Conservation (phyloP, 2,113 vertebrate genomes). For the Eudorcas thomsonii region DNA sequence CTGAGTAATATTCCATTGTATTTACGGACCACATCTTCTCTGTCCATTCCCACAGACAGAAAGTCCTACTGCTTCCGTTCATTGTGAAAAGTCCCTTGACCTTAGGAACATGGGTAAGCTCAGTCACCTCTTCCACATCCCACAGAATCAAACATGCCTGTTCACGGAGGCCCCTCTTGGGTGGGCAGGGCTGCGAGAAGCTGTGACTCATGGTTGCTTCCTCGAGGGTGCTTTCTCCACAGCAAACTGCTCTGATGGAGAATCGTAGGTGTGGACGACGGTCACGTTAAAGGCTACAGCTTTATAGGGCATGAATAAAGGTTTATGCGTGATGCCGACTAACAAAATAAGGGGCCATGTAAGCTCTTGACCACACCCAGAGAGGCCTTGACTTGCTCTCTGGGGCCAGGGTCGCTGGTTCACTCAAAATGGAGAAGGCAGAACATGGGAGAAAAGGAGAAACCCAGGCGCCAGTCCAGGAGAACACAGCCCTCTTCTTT, state of each 20-base stretch:
- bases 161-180: not conserved
- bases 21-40: not conserved
- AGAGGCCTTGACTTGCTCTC: not conserved
- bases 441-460: not conserved
- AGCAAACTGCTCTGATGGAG: not conserved
- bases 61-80: not conserved
- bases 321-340: not conserved
- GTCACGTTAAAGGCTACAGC: not conserved
- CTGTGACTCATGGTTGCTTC: not conserved
- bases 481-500: not conserved
- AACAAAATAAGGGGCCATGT: not conserved
- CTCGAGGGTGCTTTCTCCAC: not conserved
- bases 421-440: not conserved
- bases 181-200: not conserved
- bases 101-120: not conserved
- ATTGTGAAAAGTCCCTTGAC: not conserved
- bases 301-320: not conserved
- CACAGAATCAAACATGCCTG: not conserved
- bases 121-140: not conserved
- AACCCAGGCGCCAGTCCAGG: not conserved
- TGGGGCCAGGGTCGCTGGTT: not conserved
- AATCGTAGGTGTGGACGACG: not conserved
- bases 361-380: not conserved
- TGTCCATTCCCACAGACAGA: not conserved
- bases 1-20: not conserved